phyloP scores from a whole-genome alignment of 2,888 invertebrate genomes.

The Drosophila flavopinicola region DNA sequence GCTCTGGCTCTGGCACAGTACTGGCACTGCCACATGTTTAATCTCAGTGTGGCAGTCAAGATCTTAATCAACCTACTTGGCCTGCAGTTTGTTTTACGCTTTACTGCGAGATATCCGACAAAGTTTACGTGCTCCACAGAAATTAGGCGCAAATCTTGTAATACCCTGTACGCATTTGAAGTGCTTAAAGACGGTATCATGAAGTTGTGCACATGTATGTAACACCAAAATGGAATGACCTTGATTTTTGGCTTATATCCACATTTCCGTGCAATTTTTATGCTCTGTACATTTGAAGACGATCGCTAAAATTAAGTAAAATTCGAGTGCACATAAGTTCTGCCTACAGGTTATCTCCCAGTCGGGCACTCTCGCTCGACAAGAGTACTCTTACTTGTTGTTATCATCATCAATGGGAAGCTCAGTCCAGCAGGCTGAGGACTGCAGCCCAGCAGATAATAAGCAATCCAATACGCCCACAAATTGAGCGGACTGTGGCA shows the following conservation, averaged over 20 bases:
- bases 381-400: constrained; percentile 9
- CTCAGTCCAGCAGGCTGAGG: constrained; percentile 7
- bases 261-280: too few relatives aligned
- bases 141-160: constrained; percentile 73
- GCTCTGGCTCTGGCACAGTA: constrained; percentile 8
- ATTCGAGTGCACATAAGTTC: too few relatives aligned
- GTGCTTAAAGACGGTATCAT: background rate
- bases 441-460: background rate
- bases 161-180: background rate
- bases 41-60: constrained; percentile 69
- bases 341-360: background rate
- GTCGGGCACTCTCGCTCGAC: background rate
- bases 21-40: constrained; percentile 59
- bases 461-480: constrained; percentile 12
- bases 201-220: too few relatives aligned
- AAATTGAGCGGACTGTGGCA: constrained; percentile 1
- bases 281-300: too few relatives aligned
- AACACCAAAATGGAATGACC: too few relatives aligned
- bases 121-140: constrained; percentile 71
- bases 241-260: too few relatives aligned
- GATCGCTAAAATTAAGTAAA: too few relatives aligned
- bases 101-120: constrained; percentile 56
- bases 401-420: constrained; percentile 44
- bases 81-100: constrained; percentile 52
- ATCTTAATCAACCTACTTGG: constrained; percentile 72